Conservation (phyloP, 2,888 invertebrate genomes). For the Disparrhopalites patrizii region DNA sequence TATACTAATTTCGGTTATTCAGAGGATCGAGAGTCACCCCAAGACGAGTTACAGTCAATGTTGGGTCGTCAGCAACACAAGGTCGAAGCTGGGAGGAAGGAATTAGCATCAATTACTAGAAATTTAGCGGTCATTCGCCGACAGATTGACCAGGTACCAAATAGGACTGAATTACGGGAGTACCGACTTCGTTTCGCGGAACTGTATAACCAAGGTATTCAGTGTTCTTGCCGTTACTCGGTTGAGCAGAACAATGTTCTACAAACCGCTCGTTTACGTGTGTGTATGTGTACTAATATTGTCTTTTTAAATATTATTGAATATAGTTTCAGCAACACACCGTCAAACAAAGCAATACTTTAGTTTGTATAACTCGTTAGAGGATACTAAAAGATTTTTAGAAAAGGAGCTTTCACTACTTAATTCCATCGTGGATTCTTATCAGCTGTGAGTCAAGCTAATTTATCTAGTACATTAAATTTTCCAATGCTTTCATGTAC, state of each 20-base stretch:
- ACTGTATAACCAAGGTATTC: conserved; percentile 82
- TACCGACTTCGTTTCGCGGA: conserved; percentile 95
- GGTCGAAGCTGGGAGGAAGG: conserved; percentile 59
- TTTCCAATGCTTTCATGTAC: too few relatives aligned
- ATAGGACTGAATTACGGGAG: conserved; percentile 86
- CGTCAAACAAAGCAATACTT: conserved; percentile 97
- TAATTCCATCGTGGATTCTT: conserved; percentile 85
- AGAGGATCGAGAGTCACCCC: conserved; percentile 39
- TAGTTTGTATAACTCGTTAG: conserved; percentile 88
- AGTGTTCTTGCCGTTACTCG: too few relatives aligned
- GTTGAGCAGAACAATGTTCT: too few relatives aligned
- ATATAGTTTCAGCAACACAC: conserved; percentile 85
- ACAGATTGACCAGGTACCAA: conserved; percentile 88
- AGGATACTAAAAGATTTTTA: conserved; percentile 89
- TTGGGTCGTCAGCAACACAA: conserved; percentile 63
- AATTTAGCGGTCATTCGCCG: conserved; percentile 75
- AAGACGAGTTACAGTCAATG: conserved; percentile 39
- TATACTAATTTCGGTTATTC: background rate
- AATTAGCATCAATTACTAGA: conserved; percentile 73
- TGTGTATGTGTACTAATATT: too few relatives aligned
- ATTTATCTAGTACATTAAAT: too few relatives aligned
- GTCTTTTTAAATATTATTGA: conserved; percentile 2
- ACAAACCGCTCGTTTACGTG: too few relatives aligned
- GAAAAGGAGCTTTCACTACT: conserved; percentile 83
- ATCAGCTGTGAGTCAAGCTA: conserved; percentile 76